A percentile compares a stretch with the other conserved stretches of the same genome.
phyloP scores from a whole-genome alignment of 2,113 vertebrate genomes.

The Uropsilus gracilis region DNA sequence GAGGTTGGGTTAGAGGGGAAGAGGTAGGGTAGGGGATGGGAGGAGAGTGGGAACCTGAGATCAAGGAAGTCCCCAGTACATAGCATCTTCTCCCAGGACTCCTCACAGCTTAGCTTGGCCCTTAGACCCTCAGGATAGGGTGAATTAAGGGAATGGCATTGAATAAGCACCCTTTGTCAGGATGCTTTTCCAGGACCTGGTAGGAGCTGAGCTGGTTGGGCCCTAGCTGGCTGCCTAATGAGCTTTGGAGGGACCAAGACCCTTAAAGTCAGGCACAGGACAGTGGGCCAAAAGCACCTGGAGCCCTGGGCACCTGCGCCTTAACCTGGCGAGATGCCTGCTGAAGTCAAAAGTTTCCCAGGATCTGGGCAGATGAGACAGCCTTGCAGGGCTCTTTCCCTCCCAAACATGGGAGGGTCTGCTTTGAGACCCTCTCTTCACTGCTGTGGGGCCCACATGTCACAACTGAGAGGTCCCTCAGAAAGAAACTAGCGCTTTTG shows the following conservation, averaged over 20 bases:
- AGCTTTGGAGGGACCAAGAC: conserved; percentile 13
- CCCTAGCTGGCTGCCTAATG: conserved; percentile 70
- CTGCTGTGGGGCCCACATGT: too few relatives aligned
- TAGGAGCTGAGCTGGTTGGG: conserved; percentile 69
- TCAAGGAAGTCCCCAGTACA: accelerated
- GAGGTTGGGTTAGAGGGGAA: accelerated
- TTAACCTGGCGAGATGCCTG: not conserved
- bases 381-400: not conserved
- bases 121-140: not conserved
- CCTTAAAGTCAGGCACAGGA: conserved; percentile 54
- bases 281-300: not conserved
- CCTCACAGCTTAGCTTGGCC: not conserved
- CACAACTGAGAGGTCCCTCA: not conserved
- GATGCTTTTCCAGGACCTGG: conserved; percentile 62
- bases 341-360: not conserved
- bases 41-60: accelerated
- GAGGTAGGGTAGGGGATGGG: accelerated
- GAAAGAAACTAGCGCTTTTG: not conserved
- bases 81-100: accelerated
- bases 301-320: not conserved
- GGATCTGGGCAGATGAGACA: not conserved
- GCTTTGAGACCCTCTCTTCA: not conserved
- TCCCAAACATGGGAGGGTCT: too few relatives aligned
- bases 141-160: not conserved
- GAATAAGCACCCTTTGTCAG: not conserved